These are phyloP conservation scores for Tenrec ecaudatus DNA, from an alignment of 2,113 vertebrate genomes.

Conservation along the genomic window DNA sequence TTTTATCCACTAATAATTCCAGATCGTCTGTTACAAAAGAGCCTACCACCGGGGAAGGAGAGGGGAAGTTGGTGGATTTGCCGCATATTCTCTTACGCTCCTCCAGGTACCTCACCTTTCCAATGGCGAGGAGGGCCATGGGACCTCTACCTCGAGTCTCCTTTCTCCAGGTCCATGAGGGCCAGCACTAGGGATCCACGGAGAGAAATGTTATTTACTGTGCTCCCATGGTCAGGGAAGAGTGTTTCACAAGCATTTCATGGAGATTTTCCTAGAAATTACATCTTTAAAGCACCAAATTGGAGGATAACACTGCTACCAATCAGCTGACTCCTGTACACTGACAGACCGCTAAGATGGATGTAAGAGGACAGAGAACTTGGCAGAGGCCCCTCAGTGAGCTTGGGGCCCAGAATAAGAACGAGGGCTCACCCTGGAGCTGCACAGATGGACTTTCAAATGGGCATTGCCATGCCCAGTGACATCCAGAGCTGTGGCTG, in stretches of 20 bases:
- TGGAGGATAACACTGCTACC: not conserved
- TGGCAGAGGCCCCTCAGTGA: no score
- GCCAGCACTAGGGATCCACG: not conserved
- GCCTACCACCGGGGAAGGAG: not conserved
- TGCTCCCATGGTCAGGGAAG: not conserved
- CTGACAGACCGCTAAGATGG: not conserved
- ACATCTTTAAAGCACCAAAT: not conserved
- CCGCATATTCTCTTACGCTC: not conserved
- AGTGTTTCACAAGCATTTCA: not conserved
- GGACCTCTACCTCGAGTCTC: not conserved
- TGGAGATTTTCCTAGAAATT: not conserved
- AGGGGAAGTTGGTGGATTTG: no score
- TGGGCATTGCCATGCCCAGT: no score
- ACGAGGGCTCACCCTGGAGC: no score
- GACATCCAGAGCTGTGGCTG: no score
- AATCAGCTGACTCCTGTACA: no score
- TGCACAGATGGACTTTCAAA: no score
- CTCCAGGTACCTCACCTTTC: not conserved
- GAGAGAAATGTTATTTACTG: not conserved
- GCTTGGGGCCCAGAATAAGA: no score
- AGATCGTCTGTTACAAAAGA: not conserved
- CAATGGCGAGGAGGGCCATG: not conserved
- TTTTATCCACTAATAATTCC: rapidly evolving
- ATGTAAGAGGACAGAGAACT: not conserved
- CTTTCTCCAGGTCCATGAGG: not conserved